These are phyloP conservation scores for Boloria selene DNA, from an alignment of 2,888 invertebrate genomes.

Conservation along the genomic window DNA sequence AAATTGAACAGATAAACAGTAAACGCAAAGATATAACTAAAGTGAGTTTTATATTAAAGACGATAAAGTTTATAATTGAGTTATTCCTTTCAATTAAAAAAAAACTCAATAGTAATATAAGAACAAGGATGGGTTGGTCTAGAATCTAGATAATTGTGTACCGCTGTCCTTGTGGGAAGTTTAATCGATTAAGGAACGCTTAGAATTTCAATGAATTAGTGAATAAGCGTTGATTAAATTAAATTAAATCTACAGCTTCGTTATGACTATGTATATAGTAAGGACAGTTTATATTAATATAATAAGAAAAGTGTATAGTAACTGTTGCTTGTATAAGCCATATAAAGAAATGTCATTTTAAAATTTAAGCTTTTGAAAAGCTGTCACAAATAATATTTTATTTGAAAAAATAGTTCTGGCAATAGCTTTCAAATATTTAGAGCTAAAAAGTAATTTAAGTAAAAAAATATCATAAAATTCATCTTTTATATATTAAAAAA, in stretches of 20 bases:
- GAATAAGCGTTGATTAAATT: neutral
- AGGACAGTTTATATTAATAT: neutral
- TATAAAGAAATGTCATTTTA: no score
- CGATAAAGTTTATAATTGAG: neutral
- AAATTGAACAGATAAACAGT: slow-evolving; percentile 4
- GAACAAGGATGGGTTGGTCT: slow-evolving; percentile 20
- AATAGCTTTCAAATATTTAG: no score
- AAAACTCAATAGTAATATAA: slow-evolving; percentile 6
- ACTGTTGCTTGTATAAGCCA: no score
- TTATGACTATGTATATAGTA: neutral
- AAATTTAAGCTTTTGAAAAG: no score
- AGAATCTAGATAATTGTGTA: slow-evolving; percentile 20
- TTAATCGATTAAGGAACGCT: slow-evolving; percentile 24
- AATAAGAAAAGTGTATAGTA: no score
- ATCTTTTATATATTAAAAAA: no score
- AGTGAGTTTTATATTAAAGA: neutral
- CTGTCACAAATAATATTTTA: no score
- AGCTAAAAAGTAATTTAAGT: no score
- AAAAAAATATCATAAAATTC: no score
- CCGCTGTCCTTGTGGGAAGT: slow-evolving; percentile 25
- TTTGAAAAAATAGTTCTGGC: no score
- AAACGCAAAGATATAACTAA: neutral
- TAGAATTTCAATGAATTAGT: slow-evolving; percentile 8
- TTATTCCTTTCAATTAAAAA: neutral
- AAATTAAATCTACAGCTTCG: neutral